Evolutionary conservation across 2,797 vertebrate genomes (phyloP).

Genomic region (Florisuga fusca): DNA sequence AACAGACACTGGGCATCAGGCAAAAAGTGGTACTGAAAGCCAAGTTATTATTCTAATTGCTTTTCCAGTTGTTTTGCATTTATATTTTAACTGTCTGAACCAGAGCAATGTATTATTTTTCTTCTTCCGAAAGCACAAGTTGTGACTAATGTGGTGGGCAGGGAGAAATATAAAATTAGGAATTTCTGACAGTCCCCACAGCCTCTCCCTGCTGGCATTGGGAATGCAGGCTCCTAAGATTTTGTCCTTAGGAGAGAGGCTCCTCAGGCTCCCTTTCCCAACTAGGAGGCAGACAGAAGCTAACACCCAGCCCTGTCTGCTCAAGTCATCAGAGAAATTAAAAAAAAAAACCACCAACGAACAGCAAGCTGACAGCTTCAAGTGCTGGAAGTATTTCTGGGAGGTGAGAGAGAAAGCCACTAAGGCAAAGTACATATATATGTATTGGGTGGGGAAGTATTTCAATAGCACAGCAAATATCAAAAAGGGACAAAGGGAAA

Average conservation of each 20-base stretch:
- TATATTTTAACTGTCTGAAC: neutral
- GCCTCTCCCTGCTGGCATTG: neutral
- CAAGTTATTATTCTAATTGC: neutral
- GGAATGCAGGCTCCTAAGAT: accelerated
- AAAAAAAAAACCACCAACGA: neutral
- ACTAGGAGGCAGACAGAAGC: constrained; percentile 1
- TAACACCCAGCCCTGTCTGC: neutral
- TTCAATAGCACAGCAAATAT: neutral
- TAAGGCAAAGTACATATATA: neutral
- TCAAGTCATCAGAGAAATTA: neutral
- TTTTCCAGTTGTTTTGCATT: neutral
- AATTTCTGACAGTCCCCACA: neutral
- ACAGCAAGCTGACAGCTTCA: neutral
- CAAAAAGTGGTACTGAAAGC: neutral
- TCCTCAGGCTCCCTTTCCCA: constrained; percentile 6
- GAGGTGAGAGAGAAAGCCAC: neutral
- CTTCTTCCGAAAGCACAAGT: neutral
- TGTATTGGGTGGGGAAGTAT: neutral
- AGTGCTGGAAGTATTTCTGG: neutral
- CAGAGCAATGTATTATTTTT: neutral
- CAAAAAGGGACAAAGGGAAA: neutral
- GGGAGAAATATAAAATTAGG: neutral
- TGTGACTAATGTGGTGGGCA: neutral
- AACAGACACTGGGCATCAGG: neutral
- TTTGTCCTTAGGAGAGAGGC: too few relatives aligned